Evolutionary conservation across 2,797 vertebrate genomes (phyloP), one percentile per base, ranked within the genome.

Genomic region (Sebastes glaucus): DNA sequence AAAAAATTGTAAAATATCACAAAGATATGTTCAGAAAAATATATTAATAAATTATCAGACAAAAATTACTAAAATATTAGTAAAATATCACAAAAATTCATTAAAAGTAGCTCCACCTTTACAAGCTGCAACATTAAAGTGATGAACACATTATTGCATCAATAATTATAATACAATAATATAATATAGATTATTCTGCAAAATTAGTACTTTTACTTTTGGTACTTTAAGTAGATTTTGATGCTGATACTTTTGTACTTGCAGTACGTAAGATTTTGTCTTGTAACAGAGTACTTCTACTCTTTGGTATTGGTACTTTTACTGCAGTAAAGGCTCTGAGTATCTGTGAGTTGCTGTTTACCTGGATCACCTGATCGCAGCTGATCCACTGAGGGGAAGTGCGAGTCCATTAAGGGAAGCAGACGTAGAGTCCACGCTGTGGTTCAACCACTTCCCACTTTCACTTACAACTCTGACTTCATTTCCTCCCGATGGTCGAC

Each of bases 391-490:
- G 32, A 62, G 7, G 38, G 70, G 82, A 85, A 87, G 77, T 64
- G 70, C 7, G 57, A 57, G 33, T 42, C 66, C 3, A 46, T 71
- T 55, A 65, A 1, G 71, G 78, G 85, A 89, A 87, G 77, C 80
- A 2, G 74, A 28, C 16, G 9, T 0, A 11, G 55, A 52, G 23
- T n/a, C 61, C 65, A 32, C 61, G 1, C 20, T 8, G 74, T 0
- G 32, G 70, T 66, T 46, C 33, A 4, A 10, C 49, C 78, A 79
- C 87, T 89, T 89, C 88, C 75, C 59, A 46, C 61, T 84, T 82
- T 86, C 64, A 46, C 35, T 81, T 68, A 72, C 38, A 30, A 22
- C 62, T 64, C 42, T 32, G 56, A 81, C 69, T 23, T 49, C 32
- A 60, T 52, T 86, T 88, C 82, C 72, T 81, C 9, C 3, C 65